Conservation (phyloP, 2,113 vertebrate species). For the Pomatostomus ruficeps region DNA sequence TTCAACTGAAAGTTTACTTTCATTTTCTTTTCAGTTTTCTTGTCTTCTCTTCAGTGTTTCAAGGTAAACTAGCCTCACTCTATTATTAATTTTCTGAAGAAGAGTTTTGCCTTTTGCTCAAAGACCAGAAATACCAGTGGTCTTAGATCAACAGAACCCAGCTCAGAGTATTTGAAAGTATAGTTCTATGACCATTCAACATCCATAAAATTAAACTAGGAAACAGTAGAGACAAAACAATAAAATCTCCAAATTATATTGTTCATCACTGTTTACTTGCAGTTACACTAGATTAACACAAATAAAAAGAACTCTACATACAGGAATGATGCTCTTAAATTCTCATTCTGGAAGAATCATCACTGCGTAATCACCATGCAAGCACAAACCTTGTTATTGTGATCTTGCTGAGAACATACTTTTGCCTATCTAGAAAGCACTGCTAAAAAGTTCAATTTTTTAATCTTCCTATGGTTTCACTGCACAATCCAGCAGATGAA, state of each 20-base stretch:
- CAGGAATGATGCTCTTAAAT: neutral
- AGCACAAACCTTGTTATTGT: neutral
- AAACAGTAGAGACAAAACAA: neutral
- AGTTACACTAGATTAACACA: neutral
- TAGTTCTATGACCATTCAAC: neutral
- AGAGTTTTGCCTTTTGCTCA: neutral
- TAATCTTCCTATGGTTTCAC: neutral
- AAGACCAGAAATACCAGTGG: neutral
- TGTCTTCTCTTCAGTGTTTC: neutral
- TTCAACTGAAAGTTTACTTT: neutral
- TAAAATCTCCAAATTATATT: neutral
- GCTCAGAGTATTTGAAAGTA: neutral
- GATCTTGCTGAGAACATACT: neutral
- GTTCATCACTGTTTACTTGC: neutral
- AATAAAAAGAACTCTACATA: neutral
- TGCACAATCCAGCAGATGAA: neutral
- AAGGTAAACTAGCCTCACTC: neutral
- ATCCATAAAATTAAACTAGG: neutral
- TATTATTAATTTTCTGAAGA: neutral
- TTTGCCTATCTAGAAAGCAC: neutral
- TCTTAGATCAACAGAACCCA: neutral
- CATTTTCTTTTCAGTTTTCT: neutral
- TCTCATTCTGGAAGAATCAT: neutral
- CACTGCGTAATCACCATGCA: neutral
- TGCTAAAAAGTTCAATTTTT: neutral